Conservation (phyloP, 2,888 invertebrate genomes). For the Nomada ruficornis region DNA sequence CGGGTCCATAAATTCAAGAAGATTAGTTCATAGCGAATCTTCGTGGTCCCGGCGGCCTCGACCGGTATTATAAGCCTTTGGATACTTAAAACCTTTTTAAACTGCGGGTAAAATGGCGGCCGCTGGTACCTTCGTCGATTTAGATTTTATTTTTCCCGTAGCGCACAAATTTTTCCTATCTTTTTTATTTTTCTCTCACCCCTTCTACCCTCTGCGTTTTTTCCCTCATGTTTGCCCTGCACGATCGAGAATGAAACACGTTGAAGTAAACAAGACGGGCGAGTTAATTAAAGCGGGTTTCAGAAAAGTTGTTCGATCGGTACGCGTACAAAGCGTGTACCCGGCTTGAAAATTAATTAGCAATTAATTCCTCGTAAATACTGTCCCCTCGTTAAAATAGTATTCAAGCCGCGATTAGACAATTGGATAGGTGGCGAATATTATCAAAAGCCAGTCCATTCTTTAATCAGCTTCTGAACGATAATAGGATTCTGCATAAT, state of each 20-base stretch:
- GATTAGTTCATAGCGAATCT: slow-evolving; percentile 77
- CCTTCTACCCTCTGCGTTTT: too few species aligned
- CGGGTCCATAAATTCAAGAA: slow-evolving; percentile 78
- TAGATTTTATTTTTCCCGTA: slow-evolving; percentile 47
- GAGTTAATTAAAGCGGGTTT: slow-evolving; percentile 41
- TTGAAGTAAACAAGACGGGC: slow-evolving; percentile 10
- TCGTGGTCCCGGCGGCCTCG: slow-evolving; percentile 32
- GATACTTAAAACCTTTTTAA: slow-evolving; percentile 63
- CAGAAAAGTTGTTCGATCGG: slow-evolving; percentile 17
- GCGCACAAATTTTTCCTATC: slow-evolving; percentile 2
- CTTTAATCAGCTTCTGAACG: slow-evolving; percentile 71
- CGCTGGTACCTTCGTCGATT: slow-evolving; percentile 28
- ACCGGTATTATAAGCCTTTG: slow-evolving; percentile 62
- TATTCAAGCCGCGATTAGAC: slow-evolving; percentile 13
- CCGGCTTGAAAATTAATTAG: slow-evolving; percentile 40
- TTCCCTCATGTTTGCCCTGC: background rate
- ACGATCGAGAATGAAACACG: slow-evolving; percentile 3
- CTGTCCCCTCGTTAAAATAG: slow-evolving; percentile 25
- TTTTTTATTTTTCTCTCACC: background rate
- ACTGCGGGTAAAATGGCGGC: slow-evolving; percentile 42
- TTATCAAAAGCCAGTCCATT: slow-evolving; percentile 72
- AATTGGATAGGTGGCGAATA: slow-evolving; percentile 15
- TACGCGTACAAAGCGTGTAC: background rate
- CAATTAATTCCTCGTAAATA: slow-evolving; percentile 48
- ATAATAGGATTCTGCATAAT: slow-evolving; percentile 64